Evolutionary conservation across 92 coral and sea anemone species (phyloP).

Genomic region (Siderastrea radians): DNA sequence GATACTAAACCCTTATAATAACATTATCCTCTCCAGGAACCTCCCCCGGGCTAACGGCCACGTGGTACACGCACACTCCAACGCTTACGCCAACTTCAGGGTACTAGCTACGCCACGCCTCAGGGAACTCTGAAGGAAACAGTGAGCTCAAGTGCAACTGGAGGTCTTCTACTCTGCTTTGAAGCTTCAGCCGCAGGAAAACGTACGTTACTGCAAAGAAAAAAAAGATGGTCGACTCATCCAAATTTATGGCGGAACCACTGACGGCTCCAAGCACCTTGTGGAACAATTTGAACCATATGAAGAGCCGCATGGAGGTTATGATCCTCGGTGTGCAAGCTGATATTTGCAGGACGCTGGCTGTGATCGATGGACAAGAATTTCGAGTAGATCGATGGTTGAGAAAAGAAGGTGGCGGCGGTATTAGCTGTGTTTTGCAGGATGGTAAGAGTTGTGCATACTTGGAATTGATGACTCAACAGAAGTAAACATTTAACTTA

Average conservation of each 20-base stretch:
- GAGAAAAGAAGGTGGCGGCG: conserved; percentile 96
- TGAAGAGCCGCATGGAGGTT: conserved; percentile 89
- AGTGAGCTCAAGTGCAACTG: conserved; percentile 51
- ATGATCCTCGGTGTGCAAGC: conserved; percentile 88
- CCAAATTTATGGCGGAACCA: conserved; percentile 86
- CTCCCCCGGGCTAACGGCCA: no score
- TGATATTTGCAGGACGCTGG: conserved; percentile 79
- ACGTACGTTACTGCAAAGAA: conserved; percentile 77
- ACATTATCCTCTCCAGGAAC: no score
- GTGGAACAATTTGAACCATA: conserved; percentile 56
- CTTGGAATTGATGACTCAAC: no score
- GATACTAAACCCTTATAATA: no score
- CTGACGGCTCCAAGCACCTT: conserved; percentile 69
- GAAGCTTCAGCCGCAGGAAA: conserved; percentile 79
- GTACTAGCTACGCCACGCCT: no score
- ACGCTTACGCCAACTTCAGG: no score
- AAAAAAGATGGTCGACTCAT: conserved; percentile 32
- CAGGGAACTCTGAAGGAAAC: neutral
- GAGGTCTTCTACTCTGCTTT: conserved; percentile 60
- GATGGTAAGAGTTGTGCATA: conserved; percentile 71
- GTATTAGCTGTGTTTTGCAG: conserved; percentile 90
- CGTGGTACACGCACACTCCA: no score
- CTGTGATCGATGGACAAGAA: conserved; percentile 80
- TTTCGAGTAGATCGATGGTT: conserved; percentile 96
- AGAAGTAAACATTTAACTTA: no score